These are phyloP conservation scores for Hyphantria cunea DNA, from an alignment of 1,140 invertebrate genomes.

Conservation along the genomic window DNA sequence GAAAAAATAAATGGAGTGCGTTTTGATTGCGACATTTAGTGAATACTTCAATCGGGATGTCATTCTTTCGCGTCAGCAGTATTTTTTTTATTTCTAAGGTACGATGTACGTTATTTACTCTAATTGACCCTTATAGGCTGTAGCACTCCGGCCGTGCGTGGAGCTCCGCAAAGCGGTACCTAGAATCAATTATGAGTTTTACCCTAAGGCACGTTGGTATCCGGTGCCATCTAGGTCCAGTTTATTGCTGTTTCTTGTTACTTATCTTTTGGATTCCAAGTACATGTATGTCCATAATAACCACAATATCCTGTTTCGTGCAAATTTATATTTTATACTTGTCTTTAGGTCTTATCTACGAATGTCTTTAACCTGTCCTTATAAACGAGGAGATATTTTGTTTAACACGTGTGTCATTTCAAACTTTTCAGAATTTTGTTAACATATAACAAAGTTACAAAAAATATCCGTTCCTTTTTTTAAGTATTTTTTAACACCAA, in stretches of 20 bases:
- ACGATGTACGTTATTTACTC: constrained; percentile 32
- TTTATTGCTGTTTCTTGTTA: constrained; percentile 30
- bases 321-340: too few species aligned
- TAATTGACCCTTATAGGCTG: constrained; percentile 34
- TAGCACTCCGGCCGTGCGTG: constrained; percentile 7
- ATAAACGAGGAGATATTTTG: too few species aligned
- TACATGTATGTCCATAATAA: constrained; percentile 17
- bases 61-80: constrained; percentile 10
- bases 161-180: constrained; percentile 35
- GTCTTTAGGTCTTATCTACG: too few species aligned
- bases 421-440: too few species aligned
- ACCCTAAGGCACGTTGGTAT: constrained; percentile 42
- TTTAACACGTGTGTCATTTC: too few species aligned
- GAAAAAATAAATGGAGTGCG: too few species aligned
- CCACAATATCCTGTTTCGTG: constrained; percentile 18
- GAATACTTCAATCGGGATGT: constrained; percentile 20
- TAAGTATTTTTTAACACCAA: too few species aligned
- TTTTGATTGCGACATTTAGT: constrained; percentile 16
- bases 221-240: constrained; percentile 35
- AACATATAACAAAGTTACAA: too few species aligned
- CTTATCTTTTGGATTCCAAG: constrained; percentile 30
- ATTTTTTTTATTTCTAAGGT: constrained; percentile 13
- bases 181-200: constrained; percentile 65
- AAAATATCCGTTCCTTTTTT: too few species aligned
- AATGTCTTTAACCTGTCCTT: too few species aligned